phyloP scores from a whole-genome alignment of 1,140 invertebrate species.

The Bombyx mori region DNA sequence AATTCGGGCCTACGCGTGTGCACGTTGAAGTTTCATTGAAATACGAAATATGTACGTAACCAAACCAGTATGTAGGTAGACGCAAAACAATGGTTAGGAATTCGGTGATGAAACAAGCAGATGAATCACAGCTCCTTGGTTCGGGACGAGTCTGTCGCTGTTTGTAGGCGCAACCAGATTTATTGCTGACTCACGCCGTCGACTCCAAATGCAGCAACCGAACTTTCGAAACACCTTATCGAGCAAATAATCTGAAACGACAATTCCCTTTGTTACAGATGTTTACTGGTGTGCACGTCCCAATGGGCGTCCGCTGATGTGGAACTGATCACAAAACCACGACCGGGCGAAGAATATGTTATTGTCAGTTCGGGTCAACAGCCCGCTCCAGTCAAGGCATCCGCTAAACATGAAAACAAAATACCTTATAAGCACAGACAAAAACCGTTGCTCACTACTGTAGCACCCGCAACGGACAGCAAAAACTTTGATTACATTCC shows the following conservation, averaged over 20 bases:
- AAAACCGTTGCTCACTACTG: constrained; percentile 63
- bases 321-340: constrained; percentile 70
- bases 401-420: constrained; percentile 51
- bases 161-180: constrained; percentile 38
- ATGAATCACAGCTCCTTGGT: constrained; percentile 45
- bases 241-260: constrained; percentile 5
- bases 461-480: constrained; percentile 35
- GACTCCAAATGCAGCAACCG: constrained; percentile 22
- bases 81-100: constrained; percentile 22
- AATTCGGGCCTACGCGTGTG: constrained; percentile 11
- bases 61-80: constrained; percentile 9
- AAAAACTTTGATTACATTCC: constrained; percentile 62
- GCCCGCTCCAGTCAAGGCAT: constrained; percentile 54
- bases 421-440: constrained; percentile 54
- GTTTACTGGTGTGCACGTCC: constrained; percentile 46
- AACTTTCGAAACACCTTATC: constrained; percentile 27
- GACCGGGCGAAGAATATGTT: constrained; percentile 71
- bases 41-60: constrained; percentile 15
- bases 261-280: constrained; percentile 58
- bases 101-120: constrained; percentile 35
- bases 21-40: constrained; percentile 11
- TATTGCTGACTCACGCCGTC: constrained; percentile 40
- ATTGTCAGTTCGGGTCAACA: constrained; percentile 65
- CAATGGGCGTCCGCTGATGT: constrained; percentile 50
- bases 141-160: constrained; percentile 20